Base-by-base conservation (phyloP, 2,888 invertebrate species). In the Microplitis deprimator region DNA sequence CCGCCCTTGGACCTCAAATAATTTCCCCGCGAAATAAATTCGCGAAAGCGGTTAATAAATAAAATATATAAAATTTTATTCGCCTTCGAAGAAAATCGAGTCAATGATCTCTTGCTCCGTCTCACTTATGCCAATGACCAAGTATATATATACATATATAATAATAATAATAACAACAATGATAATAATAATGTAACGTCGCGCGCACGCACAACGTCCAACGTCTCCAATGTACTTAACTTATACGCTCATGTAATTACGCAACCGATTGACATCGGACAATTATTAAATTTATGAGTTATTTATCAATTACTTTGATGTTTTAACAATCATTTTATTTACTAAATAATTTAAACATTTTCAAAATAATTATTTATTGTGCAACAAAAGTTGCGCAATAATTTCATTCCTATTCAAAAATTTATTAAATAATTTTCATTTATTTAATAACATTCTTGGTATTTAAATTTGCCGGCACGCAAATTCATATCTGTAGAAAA, bases 41-140 rank as follows among this genome's bases (percentile, higher is more conserved):
- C 68, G 75, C 72, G 50, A 50, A 13, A 50, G 8, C 10, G 50
- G 8, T 50, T 13, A 50, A 50, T 13, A 50, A 13, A 50, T 50
- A 13, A 50, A 13, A 50, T 50, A 50, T 50, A 6, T 8, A 50
- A 13, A 50, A 50, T 50, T 50, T 50, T 50, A 78, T 71, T 73
- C 76, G 38, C 67, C 59, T 73, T 73, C 59, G 67, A 16, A 67
- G 67, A 73, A 76, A 78, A 79, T 79, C 75, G 78, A 76, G 82
- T 78, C 82, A 79, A 78, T 80, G 81, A 81, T 79, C 81, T 77
- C 76, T 76, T 73, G 62, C 75, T 77, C 67, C 72, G 62, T 41
- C 40, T 50, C 62, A 16, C 41, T 76, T 74, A 65, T 59, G 73
- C 73, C 50, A 50, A 50, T 50, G 50, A 50, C 50, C 10, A 13